Base-by-base conservation (phyloP, 2,797 vertebrate species). In the Clarias laeviceps region DNA sequence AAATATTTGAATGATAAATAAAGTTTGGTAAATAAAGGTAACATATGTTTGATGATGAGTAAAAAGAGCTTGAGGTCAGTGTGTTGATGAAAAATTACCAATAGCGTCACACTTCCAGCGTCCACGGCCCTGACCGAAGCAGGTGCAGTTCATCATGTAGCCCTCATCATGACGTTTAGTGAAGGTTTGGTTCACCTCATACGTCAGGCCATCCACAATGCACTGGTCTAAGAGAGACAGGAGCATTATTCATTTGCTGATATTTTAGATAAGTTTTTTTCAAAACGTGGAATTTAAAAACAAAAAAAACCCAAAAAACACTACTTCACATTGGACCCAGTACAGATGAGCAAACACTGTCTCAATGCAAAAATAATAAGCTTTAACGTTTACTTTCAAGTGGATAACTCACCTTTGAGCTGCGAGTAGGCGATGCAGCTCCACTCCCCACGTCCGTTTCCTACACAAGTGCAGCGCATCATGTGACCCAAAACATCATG, bases 71-170 rank as follows among this genome's bases (percentile, higher is more conserved):
- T 5, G 1, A 40, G 59, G 14, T 18, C 59, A 45, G n/a, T 11
- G 24, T 22, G 14, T n/a, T 61, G 59, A 40, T 40, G 18, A 22
- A 24, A 57, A 93, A 97, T 92, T 91, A 99, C 98, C 98, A 0
- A 99, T 90, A 14, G 98, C 97, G 3, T 99, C 98, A 0, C 98
- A 99, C 90, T 98, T 99, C 98, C 98, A 99, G 64, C 97, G 96
- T 0, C 98, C 98, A 5, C 98, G 95, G 4, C 97, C 97, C 90
- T 99, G 97, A 72, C 98, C 98, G 15, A 96, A 99, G 93, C 98
- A 99, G 4, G 97, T 97, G 90, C 98, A 99, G 93, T 99, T 99
- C 95, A 99, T 96, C 93, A 94, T 95, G 92, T 99, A 98, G 27
- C 98, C 98, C 88, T 99, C 97, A 0, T 99, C 96, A 0, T 99